These are phyloP conservation scores for Muntiacus muntjak DNA, from an alignment of 2,113 vertebrate species.

Conservation along the genomic window DNA sequence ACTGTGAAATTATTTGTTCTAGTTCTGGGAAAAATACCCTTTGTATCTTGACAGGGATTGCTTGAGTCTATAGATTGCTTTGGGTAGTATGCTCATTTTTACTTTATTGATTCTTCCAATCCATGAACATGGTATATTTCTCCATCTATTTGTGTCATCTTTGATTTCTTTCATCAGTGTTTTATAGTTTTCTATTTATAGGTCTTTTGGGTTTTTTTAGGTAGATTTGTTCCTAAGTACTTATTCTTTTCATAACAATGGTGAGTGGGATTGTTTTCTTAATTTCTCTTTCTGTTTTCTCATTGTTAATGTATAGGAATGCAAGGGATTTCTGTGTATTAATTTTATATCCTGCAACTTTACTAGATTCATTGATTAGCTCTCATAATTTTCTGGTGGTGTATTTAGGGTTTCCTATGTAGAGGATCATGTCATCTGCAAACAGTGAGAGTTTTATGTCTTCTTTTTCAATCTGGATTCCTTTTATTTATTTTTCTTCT, in stretches of 20 bases:
- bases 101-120: background rate
- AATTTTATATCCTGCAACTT: background rate
- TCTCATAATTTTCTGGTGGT: background rate
- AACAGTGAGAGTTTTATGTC: background rate
- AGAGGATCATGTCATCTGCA: background rate
- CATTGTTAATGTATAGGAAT: background rate
- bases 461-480: background rate
- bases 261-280: background rate
- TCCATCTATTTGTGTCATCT: background rate
- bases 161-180: background rate
- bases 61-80: background rate
- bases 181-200: background rate
- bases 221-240: background rate
- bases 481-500: background rate
- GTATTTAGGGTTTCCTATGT: background rate
- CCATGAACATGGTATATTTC: background rate
- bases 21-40: background rate
- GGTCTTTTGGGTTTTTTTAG: background rate
- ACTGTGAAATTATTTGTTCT: background rate
- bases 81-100: background rate
- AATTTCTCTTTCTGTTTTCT: background rate
- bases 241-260: background rate
- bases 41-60: background rate
- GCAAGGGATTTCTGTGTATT: background rate
- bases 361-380: background rate